These are phyloP conservation scores for Tipula confusa DNA, from an alignment of 2,888 invertebrate species.

Conservation along the genomic window DNA sequence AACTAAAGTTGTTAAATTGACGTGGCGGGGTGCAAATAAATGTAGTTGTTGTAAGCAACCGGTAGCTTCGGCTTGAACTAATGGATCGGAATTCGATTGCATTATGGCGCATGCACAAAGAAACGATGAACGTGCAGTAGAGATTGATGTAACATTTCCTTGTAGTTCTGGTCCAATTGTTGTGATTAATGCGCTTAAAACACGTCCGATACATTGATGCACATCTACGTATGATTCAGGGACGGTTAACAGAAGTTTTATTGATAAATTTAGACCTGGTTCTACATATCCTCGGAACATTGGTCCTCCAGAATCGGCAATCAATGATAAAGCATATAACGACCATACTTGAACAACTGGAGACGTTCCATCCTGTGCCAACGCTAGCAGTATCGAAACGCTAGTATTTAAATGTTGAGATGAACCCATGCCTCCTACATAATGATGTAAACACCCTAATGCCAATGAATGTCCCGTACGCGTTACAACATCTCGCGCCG, in stretches of 20 bases:
- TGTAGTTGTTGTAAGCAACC: slow-evolving; percentile 96
- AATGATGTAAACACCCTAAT: slow-evolving; percentile 92
- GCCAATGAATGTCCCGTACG: slow-evolving; percentile 86
- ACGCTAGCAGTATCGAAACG: slow-evolving; percentile 86
- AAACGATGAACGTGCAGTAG: slow-evolving; percentile 76
- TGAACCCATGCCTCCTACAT: slow-evolving; percentile 93
- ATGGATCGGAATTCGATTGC: slow-evolving; percentile 81
- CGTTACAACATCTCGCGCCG: slow-evolving; percentile 80
- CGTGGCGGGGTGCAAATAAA: slow-evolving; percentile 92
- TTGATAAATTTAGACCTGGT: slow-evolving; percentile 82
- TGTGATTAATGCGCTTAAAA: slow-evolving; percentile 91
- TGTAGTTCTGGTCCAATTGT: slow-evolving; percentile 98
- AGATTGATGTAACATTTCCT: slow-evolving; percentile 69
- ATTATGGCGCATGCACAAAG: slow-evolving; percentile 91
- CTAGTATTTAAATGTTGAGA: slow-evolving; percentile 92
- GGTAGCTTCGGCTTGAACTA: slow-evolving; percentile 93
- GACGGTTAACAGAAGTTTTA: slow-evolving; percentile 84
- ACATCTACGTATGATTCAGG: slow-evolving; percentile 87
- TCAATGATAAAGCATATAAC: slow-evolving; percentile 87
- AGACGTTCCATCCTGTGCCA: slow-evolving; percentile 90
- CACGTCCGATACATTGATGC: slow-evolving; percentile 88
- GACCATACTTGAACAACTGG: slow-evolving; percentile 99
- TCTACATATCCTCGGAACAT: slow-evolving; percentile 98
- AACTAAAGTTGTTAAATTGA: slow-evolving; percentile 86
- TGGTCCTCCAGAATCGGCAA: slow-evolving; percentile 97